Percentiles rank a stretch among this genome's conserved stretches.
Evolutionary conservation across 2,888 invertebrate genomes (phyloP).

Genomic region (Cyclophora punctaria): DNA sequence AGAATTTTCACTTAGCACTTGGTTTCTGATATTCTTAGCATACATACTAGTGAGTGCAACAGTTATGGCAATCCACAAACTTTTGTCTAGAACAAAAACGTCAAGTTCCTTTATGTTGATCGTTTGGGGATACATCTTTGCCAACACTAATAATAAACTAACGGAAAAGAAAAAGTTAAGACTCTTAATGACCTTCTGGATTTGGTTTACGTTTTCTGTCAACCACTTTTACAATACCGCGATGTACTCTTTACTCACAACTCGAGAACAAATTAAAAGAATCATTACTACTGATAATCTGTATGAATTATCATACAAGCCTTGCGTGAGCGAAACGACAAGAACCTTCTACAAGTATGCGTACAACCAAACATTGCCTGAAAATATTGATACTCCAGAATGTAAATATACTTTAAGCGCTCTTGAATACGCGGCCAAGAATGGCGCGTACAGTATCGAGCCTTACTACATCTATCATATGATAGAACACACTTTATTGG

Average conservation of each 20-base stretch:
- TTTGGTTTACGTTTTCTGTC: conserved; percentile 49
- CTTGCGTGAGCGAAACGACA: conserved; percentile 36
- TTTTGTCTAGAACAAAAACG: conserved; percentile 15
- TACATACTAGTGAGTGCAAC: conserved; percentile 23
- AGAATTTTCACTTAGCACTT: conserved; percentile 35
- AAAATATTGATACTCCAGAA: conserved; percentile 19
- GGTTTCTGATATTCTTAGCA: conserved; percentile 35
- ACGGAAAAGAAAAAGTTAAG: conserved; percentile 29
- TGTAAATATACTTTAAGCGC: conserved; percentile 27
- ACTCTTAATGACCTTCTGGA: conserved; percentile 38
- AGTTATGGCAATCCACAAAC: conserved; percentile 12
- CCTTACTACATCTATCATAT: conserved; percentile 30
- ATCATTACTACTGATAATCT: conserved; percentile 25
- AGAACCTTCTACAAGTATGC: conserved; percentile 31
- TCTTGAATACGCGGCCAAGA: conserved; percentile 30
- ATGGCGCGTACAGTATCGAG: conserved; percentile 32
- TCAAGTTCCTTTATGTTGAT: conserved; percentile 31
- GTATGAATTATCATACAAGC: conserved; percentile 26
- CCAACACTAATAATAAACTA: conserved; percentile 29
- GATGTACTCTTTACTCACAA: conserved; percentile 40
- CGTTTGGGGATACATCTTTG: conserved; percentile 34
- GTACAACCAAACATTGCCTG: conserved; percentile 35
- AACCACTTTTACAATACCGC: conserved; percentile 47
- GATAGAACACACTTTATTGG: conserved; percentile 30
- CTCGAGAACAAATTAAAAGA: conserved; percentile 25